Evolutionary conservation across 2,113 vertebrate genomes (phyloP).

Genomic region (Corythaeola cristata): DNA sequence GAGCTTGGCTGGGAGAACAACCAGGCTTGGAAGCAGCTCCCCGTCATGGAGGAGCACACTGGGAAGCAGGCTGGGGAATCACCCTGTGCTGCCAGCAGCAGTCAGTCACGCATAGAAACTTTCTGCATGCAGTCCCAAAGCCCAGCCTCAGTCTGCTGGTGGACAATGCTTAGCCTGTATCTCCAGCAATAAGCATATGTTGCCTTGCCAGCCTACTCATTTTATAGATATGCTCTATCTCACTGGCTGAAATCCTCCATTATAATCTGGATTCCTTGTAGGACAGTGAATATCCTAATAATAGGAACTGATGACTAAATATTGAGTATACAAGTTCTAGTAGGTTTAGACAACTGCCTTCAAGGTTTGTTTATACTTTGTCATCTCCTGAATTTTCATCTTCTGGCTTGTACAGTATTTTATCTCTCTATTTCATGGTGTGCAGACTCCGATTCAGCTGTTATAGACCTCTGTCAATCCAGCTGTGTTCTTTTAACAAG

Average conservation of each 20-base stretch:
- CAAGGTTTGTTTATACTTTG: background rate
- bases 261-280: background rate
- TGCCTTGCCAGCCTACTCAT: background rate
- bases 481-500: background rate
- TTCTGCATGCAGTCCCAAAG: background rate
- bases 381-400: background rate
- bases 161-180: background rate
- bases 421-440: background rate
- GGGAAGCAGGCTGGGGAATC: background rate
- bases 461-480: background rate
- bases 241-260: background rate
- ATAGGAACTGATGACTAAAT: background rate
- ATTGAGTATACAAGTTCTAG: background rate
- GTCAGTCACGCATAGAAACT: background rate
- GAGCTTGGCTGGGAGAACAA: background rate
- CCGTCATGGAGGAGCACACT: background rate
- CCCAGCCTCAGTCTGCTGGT: background rate
- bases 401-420: background rate
- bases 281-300: background rate
- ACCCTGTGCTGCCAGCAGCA: background rate
- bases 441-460: background rate
- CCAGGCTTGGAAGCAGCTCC: background rate
- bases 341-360: background rate
- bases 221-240: background rate
- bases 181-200: background rate